Evolutionary conservation across 2,113 vertebrate species (phyloP).

Genomic region (Azemiops feae): DNA sequence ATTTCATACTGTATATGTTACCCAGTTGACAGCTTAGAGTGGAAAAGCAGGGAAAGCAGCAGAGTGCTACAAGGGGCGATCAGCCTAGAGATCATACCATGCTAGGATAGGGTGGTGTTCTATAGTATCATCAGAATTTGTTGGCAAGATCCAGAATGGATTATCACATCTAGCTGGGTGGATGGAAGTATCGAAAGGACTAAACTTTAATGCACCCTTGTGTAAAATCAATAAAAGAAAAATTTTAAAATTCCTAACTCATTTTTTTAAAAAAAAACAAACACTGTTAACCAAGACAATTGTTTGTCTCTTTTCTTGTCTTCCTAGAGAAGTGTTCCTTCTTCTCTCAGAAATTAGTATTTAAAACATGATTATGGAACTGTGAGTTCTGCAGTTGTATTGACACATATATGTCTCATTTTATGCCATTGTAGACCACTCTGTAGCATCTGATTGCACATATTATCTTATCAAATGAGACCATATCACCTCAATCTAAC

Average conservation of each 20-base stretch:
- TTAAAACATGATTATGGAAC: not conserved
- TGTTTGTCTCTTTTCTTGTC: not conserved
- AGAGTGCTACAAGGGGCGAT: not conserved
- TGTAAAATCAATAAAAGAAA: not conserved
- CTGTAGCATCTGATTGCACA: not conserved
- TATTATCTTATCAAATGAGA: not conserved
- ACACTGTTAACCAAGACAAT: not conserved
- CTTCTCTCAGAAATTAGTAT: not conserved
- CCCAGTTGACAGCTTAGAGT: not conserved
- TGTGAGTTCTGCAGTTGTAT: not conserved
- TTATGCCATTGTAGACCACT: not conserved
- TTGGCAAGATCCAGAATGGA: not conserved
- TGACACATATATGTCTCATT: not conserved
- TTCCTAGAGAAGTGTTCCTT: not conserved
- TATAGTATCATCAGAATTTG: not conserved
- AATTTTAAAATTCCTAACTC: not conserved
- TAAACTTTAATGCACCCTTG: not conserved
- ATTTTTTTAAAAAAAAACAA: not conserved
- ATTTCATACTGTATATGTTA: not conserved
- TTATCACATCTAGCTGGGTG: not conserved
- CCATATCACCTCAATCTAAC: not conserved
- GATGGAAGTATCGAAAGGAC: not conserved
- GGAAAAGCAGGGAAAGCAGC: not conserved
- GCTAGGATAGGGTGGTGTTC: not conserved
- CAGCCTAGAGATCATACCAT: not conserved